Evolutionary conservation across 2,888 invertebrate species (phyloP).

Genomic region (Diplolepis rosae): DNA sequence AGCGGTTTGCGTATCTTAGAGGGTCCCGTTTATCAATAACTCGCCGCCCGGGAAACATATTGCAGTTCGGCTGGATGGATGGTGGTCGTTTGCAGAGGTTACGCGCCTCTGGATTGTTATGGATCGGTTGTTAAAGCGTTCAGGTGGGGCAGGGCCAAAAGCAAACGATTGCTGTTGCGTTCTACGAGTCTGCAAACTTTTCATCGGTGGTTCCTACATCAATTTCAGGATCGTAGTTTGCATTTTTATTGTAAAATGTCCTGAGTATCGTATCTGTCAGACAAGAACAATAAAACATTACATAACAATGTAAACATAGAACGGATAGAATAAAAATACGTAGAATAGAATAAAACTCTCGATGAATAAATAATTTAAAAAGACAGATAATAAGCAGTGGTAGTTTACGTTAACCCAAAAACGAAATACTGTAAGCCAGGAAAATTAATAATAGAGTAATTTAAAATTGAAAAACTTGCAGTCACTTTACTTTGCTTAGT

Average conservation of each 20-base stretch:
- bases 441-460: background rate
- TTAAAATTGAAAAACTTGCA: background rate
- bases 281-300: no score
- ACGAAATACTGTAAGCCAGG: background rate
- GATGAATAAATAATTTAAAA: no score
- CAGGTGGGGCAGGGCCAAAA: constrained; percentile 38
- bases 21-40: constrained; percentile 56
- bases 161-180: constrained; percentile 31
- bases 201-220: constrained; percentile 23
- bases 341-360: no score
- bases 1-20: constrained; percentile 44
- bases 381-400: no score
- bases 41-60: constrained; percentile 56
- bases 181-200: constrained; percentile 20
- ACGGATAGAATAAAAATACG: no score
- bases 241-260: background rate
- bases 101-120: constrained; percentile 58
- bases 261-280: background rate
- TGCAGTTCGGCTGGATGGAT: constrained; percentile 59
- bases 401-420: background rate
- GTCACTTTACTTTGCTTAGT: background rate
- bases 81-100: constrained; percentile 63
- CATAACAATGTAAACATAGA: no score
- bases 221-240: background rate
- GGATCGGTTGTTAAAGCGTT: constrained; percentile 58